Conservation (phyloP, 2,113 vertebrate genomes). For the Pterocles burchelli region DNA sequence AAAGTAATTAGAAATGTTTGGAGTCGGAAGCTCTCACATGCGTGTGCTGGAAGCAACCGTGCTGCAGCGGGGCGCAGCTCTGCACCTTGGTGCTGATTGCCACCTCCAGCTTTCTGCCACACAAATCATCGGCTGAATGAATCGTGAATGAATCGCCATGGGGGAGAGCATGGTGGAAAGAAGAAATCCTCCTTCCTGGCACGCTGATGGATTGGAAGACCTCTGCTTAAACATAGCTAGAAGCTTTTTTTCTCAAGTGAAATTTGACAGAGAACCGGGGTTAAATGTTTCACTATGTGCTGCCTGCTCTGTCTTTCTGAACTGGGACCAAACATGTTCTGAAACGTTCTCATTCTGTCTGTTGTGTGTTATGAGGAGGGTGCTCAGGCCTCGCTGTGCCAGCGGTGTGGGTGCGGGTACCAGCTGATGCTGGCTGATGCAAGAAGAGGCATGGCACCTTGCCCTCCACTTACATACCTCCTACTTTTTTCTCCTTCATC, state of each 20-base stretch:
- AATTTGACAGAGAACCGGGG: not conserved
- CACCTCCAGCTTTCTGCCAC: not conserved
- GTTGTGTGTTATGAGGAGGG: not conserved
- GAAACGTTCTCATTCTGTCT: not conserved
- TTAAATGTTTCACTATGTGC: not conserved
- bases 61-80: not conserved
- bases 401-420: not conserved
- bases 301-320: not conserved
- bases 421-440: not conserved
- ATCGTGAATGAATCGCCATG: not conserved
- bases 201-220: not conserved
- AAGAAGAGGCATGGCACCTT: not conserved
- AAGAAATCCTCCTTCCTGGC: not conserved
- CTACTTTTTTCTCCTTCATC: not conserved
- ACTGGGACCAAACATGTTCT: not conserved
- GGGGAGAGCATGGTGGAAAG: not conserved
- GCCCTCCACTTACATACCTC: not conserved
- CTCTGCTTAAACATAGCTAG: not conserved
- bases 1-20: not conserved
- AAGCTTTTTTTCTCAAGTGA: not conserved
- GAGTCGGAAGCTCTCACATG: not conserved
- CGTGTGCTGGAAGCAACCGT: not conserved
- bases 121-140: not conserved
- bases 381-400: not conserved
- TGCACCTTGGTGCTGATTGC: not conserved